Conservation (phyloP, 2,113 vertebrate genomes). For the Hippopotamus amphibius region DNA sequence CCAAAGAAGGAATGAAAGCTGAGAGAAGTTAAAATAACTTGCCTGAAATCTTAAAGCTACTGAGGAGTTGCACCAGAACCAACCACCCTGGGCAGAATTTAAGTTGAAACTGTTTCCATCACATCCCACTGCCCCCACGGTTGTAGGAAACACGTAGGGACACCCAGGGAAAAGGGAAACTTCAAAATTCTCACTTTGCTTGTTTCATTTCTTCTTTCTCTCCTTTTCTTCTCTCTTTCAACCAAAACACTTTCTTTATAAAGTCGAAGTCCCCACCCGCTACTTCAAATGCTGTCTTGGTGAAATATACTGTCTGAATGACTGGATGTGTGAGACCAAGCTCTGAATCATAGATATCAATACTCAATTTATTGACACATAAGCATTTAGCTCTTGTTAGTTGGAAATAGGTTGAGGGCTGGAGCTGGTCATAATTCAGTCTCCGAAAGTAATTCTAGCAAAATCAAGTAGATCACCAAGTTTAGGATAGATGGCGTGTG, state of each 20-base stretch:
- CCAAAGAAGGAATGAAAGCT: background rate
- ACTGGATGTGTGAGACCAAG: background rate
- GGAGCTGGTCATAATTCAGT: background rate
- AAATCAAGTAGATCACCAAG: background rate
- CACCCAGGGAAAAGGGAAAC: background rate
- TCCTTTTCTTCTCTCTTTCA: background rate
- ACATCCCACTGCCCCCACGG: fast-evolving
- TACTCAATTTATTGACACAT: background rate
- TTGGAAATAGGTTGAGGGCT: background rate
- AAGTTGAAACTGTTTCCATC: background rate
- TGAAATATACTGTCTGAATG: background rate
- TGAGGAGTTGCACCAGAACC: background rate
- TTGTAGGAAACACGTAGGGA: background rate
- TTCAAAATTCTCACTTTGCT: background rate
- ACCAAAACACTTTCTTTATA: background rate
- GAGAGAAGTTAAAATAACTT: background rate
- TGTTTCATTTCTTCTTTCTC: background rate
- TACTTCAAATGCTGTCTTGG: background rate
- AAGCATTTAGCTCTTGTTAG: background rate
- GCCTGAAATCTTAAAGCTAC: background rate
- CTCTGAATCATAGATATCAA: background rate
- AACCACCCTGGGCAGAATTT: background rate
- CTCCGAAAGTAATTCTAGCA: background rate
- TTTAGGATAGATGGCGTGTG: background rate
- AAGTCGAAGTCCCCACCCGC: background rate